phyloP scores from a whole-genome alignment of 2,797 vertebrate genomes.

The Geotria australis region DNA sequence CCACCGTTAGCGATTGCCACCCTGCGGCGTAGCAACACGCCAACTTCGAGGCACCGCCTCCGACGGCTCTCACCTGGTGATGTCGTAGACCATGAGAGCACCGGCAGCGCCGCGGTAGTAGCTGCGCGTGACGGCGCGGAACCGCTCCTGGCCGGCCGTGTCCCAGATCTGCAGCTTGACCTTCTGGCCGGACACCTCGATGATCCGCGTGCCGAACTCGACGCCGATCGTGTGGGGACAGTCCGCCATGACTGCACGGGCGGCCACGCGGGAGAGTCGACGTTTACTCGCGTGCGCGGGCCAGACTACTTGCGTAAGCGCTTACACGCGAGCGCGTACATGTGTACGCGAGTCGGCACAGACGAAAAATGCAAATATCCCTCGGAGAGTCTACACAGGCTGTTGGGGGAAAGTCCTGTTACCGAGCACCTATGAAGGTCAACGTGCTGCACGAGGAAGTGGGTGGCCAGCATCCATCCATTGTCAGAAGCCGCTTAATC shows the following conservation, averaged over 20 bases:
- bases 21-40: too few species aligned
- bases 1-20: too few species aligned
- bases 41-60: too few species aligned
- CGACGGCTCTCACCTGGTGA: slow-evolving; percentile 44
- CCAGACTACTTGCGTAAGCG: too few species aligned
- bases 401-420: neutral
- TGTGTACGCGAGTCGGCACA: neutral
- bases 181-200: slow-evolving; percentile 97
- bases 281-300: too few species aligned
- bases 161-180: slow-evolving; percentile 99
- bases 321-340: slow-evolving; percentile 1
- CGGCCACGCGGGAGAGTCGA: neutral
- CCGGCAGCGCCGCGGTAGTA: slow-evolving; percentile 97
- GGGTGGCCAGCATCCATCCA: too few species aligned
- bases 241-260: slow-evolving; percentile 69
- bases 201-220: slow-evolving; percentile 95
- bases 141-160: slow-evolving; percentile 89
- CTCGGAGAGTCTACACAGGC: neutral
- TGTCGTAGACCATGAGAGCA: slow-evolving; percentile 96
- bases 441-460: too few species aligned
- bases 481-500: too few species aligned
- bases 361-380: neutral
- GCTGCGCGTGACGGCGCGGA: slow-evolving; percentile 87
- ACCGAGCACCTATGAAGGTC: too few species aligned
- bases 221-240: slow-evolving; percentile 97